Conservation (phyloP, 1,140 invertebrate genomes). For the Drosophila pruinosa region DNA sequence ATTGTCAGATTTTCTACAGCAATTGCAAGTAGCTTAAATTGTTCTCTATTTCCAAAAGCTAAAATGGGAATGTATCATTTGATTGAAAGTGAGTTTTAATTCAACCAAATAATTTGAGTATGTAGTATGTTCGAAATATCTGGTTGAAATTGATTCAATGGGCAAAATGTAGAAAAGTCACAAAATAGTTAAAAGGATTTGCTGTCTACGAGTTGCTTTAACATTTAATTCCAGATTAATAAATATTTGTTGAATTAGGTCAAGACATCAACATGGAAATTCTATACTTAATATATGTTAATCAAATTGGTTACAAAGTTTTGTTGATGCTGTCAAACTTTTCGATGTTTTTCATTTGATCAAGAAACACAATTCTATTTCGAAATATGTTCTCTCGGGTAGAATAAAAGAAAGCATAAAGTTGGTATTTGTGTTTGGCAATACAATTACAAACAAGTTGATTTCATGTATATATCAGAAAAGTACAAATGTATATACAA, state of each 20-base stretch:
- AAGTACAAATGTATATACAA: neutral
- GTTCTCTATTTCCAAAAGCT: too few species aligned
- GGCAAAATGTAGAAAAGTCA: neutral
- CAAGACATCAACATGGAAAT: neutral
- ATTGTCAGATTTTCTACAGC: neutral
- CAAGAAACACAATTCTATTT: neutral
- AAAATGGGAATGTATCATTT: neutral
- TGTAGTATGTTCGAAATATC: too few species aligned
- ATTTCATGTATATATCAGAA: neutral
- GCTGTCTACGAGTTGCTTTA: neutral
- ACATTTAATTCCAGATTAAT: neutral
- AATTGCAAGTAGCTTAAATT: too few species aligned
- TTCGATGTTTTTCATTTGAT: neutral
- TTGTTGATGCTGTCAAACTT: neutral
- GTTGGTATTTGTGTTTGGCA: slow-evolving; percentile 29
- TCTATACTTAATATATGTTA: neutral
- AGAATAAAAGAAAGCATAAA: neutral
- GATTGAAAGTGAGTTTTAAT: neutral
- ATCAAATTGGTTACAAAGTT: neutral
- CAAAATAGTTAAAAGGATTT: too few species aligned
- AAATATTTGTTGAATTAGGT: neutral
- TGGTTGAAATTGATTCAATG: neutral
- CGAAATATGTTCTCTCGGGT: neutral
- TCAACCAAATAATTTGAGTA: neutral
- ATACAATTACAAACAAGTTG: slow-evolving; percentile 27